Conservation (phyloP, 35 echinoderm and acorn worm genomes). For the Holothuria glaberrima region DNA sequence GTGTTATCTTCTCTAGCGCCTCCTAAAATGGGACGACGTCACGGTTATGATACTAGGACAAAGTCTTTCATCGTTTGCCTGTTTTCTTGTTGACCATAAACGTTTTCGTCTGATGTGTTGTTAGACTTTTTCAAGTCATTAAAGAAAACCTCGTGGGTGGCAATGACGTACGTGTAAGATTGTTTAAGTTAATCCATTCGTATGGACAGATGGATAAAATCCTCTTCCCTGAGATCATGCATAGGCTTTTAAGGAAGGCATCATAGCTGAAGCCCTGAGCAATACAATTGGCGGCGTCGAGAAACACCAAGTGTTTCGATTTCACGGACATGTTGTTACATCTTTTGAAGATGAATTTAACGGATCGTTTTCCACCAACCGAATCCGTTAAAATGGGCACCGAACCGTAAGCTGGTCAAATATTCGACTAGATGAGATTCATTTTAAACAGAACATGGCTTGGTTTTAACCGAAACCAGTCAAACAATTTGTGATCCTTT, state of each 20-base stretch:
- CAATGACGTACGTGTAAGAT: background rate
- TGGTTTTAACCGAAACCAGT: too few species aligned
- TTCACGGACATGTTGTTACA: constrained; percentile 9
- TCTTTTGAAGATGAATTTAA: constrained; percentile 31
- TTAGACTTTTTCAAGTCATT: too few species aligned
- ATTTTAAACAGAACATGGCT: too few species aligned
- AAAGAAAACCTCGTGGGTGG: background rate
- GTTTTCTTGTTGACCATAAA: background rate
- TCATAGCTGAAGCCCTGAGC: constrained; percentile 2
- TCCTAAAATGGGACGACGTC: constrained; percentile 56
- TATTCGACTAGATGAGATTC: too few species aligned
- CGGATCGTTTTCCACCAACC: constrained; percentile 27
- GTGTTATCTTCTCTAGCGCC: constrained; percentile 44
- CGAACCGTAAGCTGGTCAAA: too few species aligned
- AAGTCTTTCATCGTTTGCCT: background rate
- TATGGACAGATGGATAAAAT: background rate
- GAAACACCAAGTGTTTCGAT: too few species aligned
- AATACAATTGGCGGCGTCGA: background rate
- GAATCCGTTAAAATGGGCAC: background rate
- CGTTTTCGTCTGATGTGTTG: background rate
- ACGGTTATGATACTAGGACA: constrained; percentile 7
- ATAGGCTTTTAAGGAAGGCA: constrained; percentile 55
- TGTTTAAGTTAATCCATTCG: background rate
- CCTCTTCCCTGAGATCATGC: constrained; percentile 8
- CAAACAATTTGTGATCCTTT: too few species aligned